phyloP scores from a whole-genome alignment of 64 coral and sea anemone species.

The Dendronephthya gigantea region DNA sequence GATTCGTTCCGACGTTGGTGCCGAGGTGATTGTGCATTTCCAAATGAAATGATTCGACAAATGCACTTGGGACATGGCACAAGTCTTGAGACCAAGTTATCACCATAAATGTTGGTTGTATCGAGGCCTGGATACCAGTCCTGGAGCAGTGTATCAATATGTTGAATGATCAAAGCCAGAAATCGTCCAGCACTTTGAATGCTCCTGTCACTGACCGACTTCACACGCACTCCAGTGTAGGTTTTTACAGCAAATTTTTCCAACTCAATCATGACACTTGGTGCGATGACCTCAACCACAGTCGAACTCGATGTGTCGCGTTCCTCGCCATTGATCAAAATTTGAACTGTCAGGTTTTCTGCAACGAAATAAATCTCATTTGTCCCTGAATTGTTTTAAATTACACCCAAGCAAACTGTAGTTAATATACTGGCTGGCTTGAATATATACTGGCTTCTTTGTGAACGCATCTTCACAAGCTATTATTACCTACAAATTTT shows the following conservation, averaged over 20 bases:
- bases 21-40: neutral
- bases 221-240: conserved; percentile 66
- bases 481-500: too few species aligned
- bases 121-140: conserved; percentile 99
- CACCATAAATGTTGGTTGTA: conserved; percentile 64
- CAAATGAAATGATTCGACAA: neutral
- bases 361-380: neutral
- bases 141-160: conserved; percentile 82
- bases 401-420: too few species aligned
- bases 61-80: conserved; percentile 86
- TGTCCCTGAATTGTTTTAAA: too few species aligned
- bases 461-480: too few species aligned
- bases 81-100: conserved; percentile 75
- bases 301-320: conserved; percentile 46
- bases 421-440: too few species aligned
- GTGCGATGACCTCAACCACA: conserved; percentile 71
- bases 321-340: conserved; percentile 57
- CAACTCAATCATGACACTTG: conserved; percentile 69
- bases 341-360: conserved; percentile 47
- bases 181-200: conserved; percentile 63
- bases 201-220: conserved; percentile 51
- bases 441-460: too few species aligned
- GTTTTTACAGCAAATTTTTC: conserved; percentile 62
- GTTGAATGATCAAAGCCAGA: conserved; percentile 65
- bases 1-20: neutral